Evolutionary conservation across 2,888 invertebrate genomes (phyloP).

Genomic region (Clusia tigrina): DNA sequence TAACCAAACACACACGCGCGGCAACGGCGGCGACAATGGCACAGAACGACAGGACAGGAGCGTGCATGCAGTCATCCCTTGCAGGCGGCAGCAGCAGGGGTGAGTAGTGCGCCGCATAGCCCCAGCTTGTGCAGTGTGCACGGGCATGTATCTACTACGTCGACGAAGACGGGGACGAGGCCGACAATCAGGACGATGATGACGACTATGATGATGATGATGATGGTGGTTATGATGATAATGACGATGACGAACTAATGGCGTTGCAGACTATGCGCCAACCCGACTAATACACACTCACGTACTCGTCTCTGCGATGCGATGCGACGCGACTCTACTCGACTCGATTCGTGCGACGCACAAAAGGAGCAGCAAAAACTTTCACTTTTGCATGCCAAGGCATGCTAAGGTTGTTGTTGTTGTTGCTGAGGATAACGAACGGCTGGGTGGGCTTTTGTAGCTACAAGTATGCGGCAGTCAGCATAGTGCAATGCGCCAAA

Average conservation of each 20-base stretch:
- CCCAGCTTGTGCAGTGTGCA: neutral
- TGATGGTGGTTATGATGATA: neutral
- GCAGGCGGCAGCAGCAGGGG: conserved; percentile 1
- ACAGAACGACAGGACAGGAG: neutral
- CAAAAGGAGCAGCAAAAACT: conserved; percentile 25
- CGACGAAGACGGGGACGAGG: too few relatives aligned
- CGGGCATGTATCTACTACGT: too few relatives aligned
- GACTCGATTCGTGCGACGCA: neutral
- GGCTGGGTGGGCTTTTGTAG: neutral
- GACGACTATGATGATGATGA: neutral
- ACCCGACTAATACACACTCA: conserved; percentile 3
- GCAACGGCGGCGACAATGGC: neutral
- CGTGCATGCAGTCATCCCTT: neutral
- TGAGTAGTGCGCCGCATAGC: neutral
- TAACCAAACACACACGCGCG: neutral
- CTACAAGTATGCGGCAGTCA: neutral
- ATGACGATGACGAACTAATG: conserved; percentile 2
- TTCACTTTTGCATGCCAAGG: conserved; percentile 28
- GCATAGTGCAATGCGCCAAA: conserved; percentile 27
- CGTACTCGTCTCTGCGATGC: neutral
- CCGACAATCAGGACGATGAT: neutral
- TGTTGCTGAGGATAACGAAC: neutral
- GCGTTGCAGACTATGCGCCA: conserved; percentile 18
- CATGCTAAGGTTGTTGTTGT: neutral
- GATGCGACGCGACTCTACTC: neutral